Evolutionary conservation across 2,888 invertebrate genomes (phyloP).

Genomic region (Ganaspis brasiliensis): DNA sequence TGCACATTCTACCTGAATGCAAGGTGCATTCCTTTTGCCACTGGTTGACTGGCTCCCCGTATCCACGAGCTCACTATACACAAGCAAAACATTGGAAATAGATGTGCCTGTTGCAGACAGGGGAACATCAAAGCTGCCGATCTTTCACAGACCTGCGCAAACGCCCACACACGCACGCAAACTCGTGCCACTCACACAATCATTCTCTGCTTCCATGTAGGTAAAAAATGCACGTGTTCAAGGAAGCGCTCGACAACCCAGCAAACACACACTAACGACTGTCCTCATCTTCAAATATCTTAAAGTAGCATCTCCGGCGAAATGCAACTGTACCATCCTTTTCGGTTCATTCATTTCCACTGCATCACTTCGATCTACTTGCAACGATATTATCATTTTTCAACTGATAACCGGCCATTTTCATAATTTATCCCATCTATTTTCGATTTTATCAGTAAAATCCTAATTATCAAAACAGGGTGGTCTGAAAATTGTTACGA

Average conservation of each 20-base stretch:
- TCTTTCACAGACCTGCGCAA: constrained; percentile 16
- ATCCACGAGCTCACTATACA: not conserved
- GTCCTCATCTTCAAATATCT: constrained; percentile 43
- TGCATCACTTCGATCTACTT: not conserved
- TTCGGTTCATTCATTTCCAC: constrained; percentile 42
- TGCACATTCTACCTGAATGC: constrained; percentile 35
- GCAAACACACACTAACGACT: constrained; percentile 37
- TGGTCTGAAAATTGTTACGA: too few species aligned
- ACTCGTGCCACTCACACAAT: constrained; percentile 41
- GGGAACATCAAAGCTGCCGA: constrained; percentile 35
- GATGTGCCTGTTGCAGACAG: constrained; percentile 35
- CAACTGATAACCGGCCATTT: constrained; percentile 10
- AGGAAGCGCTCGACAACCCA: constrained; percentile 24
- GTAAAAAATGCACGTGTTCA: constrained; percentile 39
- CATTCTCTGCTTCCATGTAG: constrained; percentile 26
- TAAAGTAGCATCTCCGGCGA: constrained; percentile 34
- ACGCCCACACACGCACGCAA: constrained; percentile 34
- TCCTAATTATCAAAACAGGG: not conserved
- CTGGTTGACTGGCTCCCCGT: not conserved
- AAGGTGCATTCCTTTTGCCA: constrained; percentile 33
- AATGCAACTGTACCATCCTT: constrained; percentile 35
- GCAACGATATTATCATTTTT: not conserved
- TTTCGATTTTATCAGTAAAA: constrained; percentile 24
- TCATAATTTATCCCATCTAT: constrained; percentile 1
- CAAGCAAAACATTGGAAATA: constrained; percentile 22